phyloP scores from a whole-genome alignment of 2,888 invertebrate species.

The Polymixis lichenea region DNA sequence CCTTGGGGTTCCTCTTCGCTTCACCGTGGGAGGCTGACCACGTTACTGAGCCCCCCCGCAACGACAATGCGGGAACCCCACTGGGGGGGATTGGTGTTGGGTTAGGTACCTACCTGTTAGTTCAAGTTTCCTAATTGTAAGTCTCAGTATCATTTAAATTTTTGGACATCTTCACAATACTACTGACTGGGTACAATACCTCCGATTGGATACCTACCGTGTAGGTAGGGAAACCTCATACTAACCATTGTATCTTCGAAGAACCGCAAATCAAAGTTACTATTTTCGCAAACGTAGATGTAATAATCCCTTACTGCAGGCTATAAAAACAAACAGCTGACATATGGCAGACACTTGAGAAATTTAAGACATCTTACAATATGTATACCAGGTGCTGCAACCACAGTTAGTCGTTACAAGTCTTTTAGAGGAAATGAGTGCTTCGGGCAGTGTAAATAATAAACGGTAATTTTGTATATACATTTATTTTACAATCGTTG shows the following conservation, averaged over 20 bases:
- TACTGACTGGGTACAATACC: neutral
- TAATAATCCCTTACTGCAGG: neutral
- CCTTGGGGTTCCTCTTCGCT: too few species aligned
- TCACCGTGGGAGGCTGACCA: too few species aligned
- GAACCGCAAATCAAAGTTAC: neutral
- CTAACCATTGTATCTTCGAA: neutral
- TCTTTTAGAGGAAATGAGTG: conserved; percentile 11
- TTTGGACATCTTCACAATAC: neutral
- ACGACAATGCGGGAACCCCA: too few species aligned
- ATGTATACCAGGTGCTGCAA: conserved; percentile 31
- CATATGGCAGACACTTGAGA: conserved; percentile 6
- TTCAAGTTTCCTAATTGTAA: too few species aligned
- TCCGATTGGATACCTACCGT: neutral
- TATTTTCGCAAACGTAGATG: neutral
- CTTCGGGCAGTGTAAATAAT: conserved; percentile 25
- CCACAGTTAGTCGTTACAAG: conserved; percentile 7
- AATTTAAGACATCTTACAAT: conserved; percentile 25
- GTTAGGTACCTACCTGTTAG: too few species aligned
- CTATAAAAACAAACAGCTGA: conserved; percentile 24
- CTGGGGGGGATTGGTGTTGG: too few species aligned
- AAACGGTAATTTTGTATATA: conserved; percentile 27
- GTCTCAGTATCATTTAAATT: neutral
- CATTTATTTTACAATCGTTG: conserved; percentile 65
- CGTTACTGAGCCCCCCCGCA: too few species aligned
- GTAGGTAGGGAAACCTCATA: neutral